Conservation (phyloP, 2,888 invertebrate species). For the Pristionchus japonicus region DNA sequence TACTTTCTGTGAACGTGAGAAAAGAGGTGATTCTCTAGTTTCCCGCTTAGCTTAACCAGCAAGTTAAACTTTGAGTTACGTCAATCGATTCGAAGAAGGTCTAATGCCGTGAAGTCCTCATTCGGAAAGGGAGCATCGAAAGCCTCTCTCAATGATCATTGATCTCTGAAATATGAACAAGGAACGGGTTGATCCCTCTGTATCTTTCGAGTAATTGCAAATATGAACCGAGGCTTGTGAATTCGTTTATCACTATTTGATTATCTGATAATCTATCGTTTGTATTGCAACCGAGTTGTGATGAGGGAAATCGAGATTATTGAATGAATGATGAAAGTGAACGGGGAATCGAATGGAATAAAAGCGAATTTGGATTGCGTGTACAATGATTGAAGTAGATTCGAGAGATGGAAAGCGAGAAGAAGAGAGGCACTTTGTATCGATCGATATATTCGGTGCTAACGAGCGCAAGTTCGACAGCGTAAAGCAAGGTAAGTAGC, state of each 20-base stretch:
- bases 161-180: neutral
- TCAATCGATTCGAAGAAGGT: neutral
- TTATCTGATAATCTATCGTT: conserved; percentile 37
- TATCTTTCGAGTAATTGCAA: neutral
- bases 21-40: conserved; percentile 7
- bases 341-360: neutral
- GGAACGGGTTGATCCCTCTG: neutral
- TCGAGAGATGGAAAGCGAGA: neutral
- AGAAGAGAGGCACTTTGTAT: conserved; percentile 17
- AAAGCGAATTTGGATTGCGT: conserved; percentile 35
- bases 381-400: conserved; percentile 12
- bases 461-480: conserved; percentile 15
- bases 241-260: conserved; percentile 27
- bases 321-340: conserved; percentile 24
- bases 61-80: neutral
- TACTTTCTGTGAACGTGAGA: conserved; percentile 31
- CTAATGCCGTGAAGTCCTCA: conserved; percentile 6
- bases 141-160: neutral
- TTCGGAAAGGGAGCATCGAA: neutral
- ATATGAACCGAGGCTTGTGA: neutral
- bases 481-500: conserved; percentile 18
- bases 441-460: conserved; percentile 8
- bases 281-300: conserved; percentile 42
- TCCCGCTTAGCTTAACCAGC: neutral
- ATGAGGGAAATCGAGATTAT: conserved; percentile 33